Percentiles rank a stretch among this genome's conserved stretches.
Evolutionary conservation across 2,888 invertebrate genomes (phyloP).

Genomic region (Orthosia gothica): DNA sequence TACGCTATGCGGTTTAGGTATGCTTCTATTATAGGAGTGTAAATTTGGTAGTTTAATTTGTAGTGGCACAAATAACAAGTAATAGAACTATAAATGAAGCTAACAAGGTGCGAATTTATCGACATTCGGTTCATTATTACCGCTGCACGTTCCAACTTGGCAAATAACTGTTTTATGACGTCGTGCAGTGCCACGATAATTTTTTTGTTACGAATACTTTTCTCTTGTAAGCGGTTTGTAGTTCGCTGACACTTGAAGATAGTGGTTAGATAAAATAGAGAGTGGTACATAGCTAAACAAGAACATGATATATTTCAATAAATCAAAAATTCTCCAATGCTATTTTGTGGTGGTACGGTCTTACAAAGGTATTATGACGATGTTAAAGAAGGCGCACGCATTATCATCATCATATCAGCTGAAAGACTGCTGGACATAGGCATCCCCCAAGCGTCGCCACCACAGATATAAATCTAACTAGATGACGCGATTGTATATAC

Average conservation of each 20-base stretch:
- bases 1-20: conserved; percentile 21
- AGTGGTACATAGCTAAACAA: not conserved
- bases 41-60: conserved; percentile 55
- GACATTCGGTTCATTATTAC: conserved; percentile 57
- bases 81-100: conserved; percentile 49
- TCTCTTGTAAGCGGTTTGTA: conserved; percentile 30
- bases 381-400: too few species aligned
- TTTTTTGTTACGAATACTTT: conserved; percentile 51
- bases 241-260: conserved; percentile 20
- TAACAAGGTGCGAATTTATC: conserved; percentile 56
- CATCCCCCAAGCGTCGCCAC: too few species aligned
- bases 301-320: not conserved
- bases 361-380: too few species aligned
- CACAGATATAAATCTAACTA: too few species aligned
- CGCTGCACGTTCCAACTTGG: conserved; percentile 53
- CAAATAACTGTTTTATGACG: conserved; percentile 54
- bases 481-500: too few species aligned
- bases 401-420: too few species aligned
- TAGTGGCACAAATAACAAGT: conserved; percentile 41
- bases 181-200: conserved; percentile 46
- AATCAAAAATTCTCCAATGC: too few species aligned
- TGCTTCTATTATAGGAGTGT: conserved; percentile 26
- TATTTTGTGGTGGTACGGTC: not conserved
- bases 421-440: too few species aligned
- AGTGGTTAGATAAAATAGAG: not conserved